Percentiles rank a stretch among this genome's conserved stretches.
Evolutionary conservation across 2,888 invertebrate species (phyloP).

Genomic region (Hydropsyche betteni): DNA sequence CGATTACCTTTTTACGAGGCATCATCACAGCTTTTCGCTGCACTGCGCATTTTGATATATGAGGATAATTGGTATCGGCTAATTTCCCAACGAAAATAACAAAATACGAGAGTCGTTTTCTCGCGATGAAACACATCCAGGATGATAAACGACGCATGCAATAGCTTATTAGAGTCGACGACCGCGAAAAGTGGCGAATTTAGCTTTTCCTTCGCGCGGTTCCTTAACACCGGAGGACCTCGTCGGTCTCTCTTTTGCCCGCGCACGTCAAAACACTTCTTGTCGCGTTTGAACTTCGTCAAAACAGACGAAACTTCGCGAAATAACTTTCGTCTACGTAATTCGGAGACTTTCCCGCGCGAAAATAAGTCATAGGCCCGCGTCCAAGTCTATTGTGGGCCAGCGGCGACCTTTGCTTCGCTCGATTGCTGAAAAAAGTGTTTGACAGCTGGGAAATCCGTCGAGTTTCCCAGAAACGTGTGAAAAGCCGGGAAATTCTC

Average conservation of each 20-base stretch:
- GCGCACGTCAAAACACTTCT: conserved; percentile 3
- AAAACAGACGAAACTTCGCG: not conserved
- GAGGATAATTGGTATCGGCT: conserved; percentile 11
- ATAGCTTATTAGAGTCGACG: conserved; percentile 5
- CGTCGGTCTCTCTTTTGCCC: not conserved
- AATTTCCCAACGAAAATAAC: conserved; percentile 24
- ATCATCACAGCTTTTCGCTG: not conserved
- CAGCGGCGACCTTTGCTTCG: not conserved
- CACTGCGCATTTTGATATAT: not conserved
- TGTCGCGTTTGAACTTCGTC: not conserved
- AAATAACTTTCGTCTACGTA: conserved; percentile 21
- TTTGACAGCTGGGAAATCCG: not conserved
- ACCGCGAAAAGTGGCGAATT: not conserved
- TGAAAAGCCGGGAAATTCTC: not conserved
- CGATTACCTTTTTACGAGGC: no score
- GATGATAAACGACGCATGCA: not conserved
- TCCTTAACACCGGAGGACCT: conserved; percentile 14
- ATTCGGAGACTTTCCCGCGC: conserved; percentile 11
- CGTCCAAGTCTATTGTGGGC: conserved; percentile 12
- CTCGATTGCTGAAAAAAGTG: not conserved
- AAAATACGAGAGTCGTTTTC: not conserved
- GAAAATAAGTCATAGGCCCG: conserved; percentile 17
- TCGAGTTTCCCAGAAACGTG: conserved; percentile 9
- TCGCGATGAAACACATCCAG: not conserved
- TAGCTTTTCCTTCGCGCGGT: conserved; percentile 3